Evolutionary conservation across 2,113 vertebrate species (phyloP).

Genomic region (Oplegnathus fasciatus): DNA sequence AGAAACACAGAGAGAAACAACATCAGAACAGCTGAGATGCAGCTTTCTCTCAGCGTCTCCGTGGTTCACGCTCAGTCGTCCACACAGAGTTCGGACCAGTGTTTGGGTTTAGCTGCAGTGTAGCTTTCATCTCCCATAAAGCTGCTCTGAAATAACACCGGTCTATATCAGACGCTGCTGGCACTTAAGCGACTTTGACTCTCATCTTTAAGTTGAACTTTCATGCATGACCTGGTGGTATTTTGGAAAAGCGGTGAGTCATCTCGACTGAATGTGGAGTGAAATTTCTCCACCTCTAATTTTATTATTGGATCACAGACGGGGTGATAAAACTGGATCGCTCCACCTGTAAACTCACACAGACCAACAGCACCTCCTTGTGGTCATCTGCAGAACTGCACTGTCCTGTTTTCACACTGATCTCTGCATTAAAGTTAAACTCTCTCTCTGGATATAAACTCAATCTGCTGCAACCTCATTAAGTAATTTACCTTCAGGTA

Average conservation of each 20-base stretch:
- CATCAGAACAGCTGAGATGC: not conserved
- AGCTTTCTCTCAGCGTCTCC: not conserved
- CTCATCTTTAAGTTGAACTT: constrained; percentile 28
- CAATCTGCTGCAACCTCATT: too few relatives aligned
- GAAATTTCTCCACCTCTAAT: not conserved
- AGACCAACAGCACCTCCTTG: constrained; percentile 47
- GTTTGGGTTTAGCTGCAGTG: not conserved
- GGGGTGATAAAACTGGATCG: not conserved
- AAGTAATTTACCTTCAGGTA: too few relatives aligned
- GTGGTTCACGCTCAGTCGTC: not conserved
- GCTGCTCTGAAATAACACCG: not conserved
- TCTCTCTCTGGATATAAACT: not conserved
- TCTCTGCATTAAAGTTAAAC: too few relatives aligned
- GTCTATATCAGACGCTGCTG: not conserved
- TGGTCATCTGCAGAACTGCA: constrained; percentile 13
- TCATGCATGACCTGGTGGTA: constrained; percentile 31
- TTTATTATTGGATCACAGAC: not conserved
- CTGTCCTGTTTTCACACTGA: too few relatives aligned
- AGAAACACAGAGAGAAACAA: not conserved
- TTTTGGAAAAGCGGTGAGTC: constrained; percentile 5
- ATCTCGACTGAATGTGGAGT: not conserved
- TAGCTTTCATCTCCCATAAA: not conserved
- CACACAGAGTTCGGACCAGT: not conserved
- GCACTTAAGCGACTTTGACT: not conserved
- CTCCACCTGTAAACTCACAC: not conserved